phyloP scores from a whole-genome alignment of 2,113 vertebrate genomes.

The Rhagologus leucostigma region DNA sequence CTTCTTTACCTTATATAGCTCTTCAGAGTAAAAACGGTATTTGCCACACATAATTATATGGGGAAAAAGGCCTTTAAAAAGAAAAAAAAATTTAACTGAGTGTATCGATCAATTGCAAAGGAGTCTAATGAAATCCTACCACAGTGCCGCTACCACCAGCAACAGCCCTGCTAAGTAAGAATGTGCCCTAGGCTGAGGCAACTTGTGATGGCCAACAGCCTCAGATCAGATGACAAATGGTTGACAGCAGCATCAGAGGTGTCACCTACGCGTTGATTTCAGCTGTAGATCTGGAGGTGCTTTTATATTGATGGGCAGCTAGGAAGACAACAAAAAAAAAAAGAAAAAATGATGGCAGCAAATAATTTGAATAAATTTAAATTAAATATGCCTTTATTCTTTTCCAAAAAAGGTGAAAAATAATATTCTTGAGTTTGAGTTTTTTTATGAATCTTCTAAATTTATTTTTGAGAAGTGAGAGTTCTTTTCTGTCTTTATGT shows the following conservation, averaged over 20 bases:
- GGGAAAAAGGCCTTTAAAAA: background rate
- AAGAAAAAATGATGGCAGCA: slow-evolving; percentile 20
- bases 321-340: slow-evolving; percentile 47
- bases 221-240: slow-evolving; percentile 72
- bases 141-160: slow-evolving; percentile 55
- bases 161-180: slow-evolving; percentile 40
- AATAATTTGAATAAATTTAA: slow-evolving; percentile 64
- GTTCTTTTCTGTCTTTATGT: background rate
- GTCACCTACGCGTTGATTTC: slow-evolving; percentile 21
- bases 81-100: background rate
- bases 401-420: background rate
- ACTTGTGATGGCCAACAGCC: slow-evolving; percentile 73
- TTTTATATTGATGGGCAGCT: background rate
- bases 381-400: background rate
- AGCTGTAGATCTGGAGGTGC: slow-evolving; percentile 7
- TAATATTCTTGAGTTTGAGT: background rate
- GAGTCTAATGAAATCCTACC: background rate
- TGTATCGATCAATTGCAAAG: background rate
- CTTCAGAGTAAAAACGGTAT: background rate
- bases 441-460: background rate
- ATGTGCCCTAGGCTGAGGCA: slow-evolving; percentile 35
- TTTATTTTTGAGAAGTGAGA: background rate
- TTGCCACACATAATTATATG: background rate
- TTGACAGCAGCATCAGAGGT: slow-evolving; percentile 17
- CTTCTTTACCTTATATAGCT: background rate